Percentiles rank a stretch among this genome's conserved stretches.
These are phyloP conservation scores for Ochropleura plecta DNA, from an alignment of 2,888 invertebrate genomes.

Conservation along the genomic window DNA sequence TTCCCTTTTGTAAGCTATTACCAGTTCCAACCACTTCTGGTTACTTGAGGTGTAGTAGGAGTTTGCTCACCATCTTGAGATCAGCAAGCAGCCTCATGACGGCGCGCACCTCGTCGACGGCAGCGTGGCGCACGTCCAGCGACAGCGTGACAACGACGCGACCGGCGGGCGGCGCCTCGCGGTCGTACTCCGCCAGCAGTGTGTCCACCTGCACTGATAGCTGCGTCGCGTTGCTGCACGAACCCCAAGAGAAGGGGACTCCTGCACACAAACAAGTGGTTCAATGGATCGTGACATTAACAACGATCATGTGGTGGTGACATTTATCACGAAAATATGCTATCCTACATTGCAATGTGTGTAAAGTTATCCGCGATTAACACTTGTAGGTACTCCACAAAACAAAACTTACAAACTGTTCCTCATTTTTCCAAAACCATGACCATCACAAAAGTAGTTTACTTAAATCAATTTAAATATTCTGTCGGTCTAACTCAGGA, in stretches of 20 bases:
- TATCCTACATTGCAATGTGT: neutral
- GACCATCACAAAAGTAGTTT: neutral
- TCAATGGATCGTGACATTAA: neutral
- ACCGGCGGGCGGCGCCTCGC: conserved; percentile 73
- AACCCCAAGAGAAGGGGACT: conserved; percentile 34
- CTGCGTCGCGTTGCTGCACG: conserved; percentile 76
- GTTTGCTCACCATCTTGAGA: conserved; percentile 89
- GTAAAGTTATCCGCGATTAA: neutral
- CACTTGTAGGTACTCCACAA: neutral
- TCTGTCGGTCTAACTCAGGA: neutral
- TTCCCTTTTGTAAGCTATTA: neutral
- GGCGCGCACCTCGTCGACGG: conserved; percentile 92
- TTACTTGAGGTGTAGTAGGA: neutral
- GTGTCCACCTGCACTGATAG: conserved; percentile 79
- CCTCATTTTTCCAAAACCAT: neutral
- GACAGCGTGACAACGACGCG: conserved; percentile 88
- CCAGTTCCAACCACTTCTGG: neutral
- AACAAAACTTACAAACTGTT: neutral
- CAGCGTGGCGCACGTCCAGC: conserved; percentile 91
- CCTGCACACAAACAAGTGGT: conserved; percentile 27
- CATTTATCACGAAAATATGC: neutral
- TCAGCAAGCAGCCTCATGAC: conserved; percentile 86
- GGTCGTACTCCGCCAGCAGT: conserved; percentile 85
- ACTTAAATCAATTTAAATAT: too few species aligned
- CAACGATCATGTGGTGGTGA: neutral